Base-by-base conservation (phyloP, 1,140 invertebrate genomes). In the Drosophila sulfurigaster region DNA sequence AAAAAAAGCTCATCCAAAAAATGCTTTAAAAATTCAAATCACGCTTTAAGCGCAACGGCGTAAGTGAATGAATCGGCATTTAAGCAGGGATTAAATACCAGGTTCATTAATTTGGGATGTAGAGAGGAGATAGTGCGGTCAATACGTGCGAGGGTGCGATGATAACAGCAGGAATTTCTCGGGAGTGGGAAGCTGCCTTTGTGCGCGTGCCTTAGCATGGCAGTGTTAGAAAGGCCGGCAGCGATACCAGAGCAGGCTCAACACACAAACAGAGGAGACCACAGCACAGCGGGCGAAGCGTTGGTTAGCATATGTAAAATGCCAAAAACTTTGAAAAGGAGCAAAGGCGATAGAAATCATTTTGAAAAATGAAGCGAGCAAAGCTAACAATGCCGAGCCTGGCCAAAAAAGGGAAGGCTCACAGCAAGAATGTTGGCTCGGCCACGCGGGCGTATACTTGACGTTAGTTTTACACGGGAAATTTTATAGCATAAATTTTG, bases 281-380 rank as follows among this genome's bases (percentile, higher is more conserved):
- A 28, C 72, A 65, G 66, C 62, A 41, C 49, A 51, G 77, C 81
- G 48, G 62, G 54, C 52, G 48, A 70, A 62, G 62, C 32, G 52
- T 58, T 71, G 82, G 79, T 74, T 82, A 88, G 79, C 83, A 88
- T 80, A 87, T 87, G 83, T 87, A 79, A 87, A 88, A 82, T 87
- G 83, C 69, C 83, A 88, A 78, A 82, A 87, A 80, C 66, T 88
- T 87, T 87, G 79, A 88, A 82, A 87, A 78, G 77, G 69, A 88
- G 69, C 72, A 73, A 77, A 74, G 68, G 80, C 82, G 82, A 82
- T 87, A 74, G 83, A 88, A 85, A 87, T 88, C 82, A 83, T 71
- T 79, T 83, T 88, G 73, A 88, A 87, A 83, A 87, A 88, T 83
- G 76, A 60, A 56, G 63, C 63, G 20, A 62, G 35, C 62, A 59